These are phyloP conservation scores for Mycteria americana DNA, from an alignment of 2,797 vertebrate species.

Conservation along the genomic window DNA sequence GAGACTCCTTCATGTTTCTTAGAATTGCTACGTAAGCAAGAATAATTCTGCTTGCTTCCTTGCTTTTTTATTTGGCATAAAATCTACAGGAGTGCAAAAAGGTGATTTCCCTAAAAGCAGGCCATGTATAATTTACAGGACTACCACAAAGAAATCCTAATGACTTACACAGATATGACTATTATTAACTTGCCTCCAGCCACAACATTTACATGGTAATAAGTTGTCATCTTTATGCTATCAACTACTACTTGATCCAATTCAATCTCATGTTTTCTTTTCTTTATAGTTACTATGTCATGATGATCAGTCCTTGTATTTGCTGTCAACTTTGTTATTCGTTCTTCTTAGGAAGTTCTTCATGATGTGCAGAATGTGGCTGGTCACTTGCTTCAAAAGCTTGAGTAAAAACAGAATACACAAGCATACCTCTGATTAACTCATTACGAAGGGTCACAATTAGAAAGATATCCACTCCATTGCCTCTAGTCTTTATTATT, in stretches of 20 bases:
- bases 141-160: not conserved
- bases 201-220: not conserved
- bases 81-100: not conserved
- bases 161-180: not conserved
- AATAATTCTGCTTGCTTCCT: not conserved
- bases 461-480: not conserved
- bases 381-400: not conserved
- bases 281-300: not conserved
- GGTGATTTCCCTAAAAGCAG: not conserved
- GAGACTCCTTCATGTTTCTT: not conserved
- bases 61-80: not conserved
- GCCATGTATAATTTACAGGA: not conserved
- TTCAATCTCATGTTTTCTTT: constrained; percentile 5
- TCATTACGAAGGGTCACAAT: not conserved
- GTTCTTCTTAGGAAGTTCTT: not conserved
- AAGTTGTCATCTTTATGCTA: not conserved
- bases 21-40: not conserved
- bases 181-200: not conserved
- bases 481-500: not conserved
- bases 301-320: not conserved
- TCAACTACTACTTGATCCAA: not conserved
- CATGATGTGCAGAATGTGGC: not conserved
- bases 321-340: not conserved
- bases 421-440: not conserved
- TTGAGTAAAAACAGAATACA: not conserved